A percentile compares a stretch with the other conserved stretches of the same genome.
Conservation (phyloP, 2,888 invertebrate genomes). For the Eustalomyia histrio region DNA sequence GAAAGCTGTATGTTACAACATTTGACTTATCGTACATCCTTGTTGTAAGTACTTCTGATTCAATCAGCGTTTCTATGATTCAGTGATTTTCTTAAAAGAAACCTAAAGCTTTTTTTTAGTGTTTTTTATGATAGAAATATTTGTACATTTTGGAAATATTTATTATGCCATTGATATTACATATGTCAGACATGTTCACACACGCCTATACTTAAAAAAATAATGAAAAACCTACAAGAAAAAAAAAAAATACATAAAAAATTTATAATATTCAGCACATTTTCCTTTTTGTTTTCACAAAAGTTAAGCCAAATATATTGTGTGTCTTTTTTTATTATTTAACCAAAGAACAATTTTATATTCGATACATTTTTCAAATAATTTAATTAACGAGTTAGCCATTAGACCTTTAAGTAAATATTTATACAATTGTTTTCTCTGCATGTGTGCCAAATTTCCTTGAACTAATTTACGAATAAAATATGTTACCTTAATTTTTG, state of each 20-base stretch:
- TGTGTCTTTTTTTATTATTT: not conserved
- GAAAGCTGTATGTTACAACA: slow-evolving; percentile 18
- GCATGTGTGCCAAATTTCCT: slow-evolving; percentile 2
- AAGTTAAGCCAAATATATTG: slow-evolving; percentile 12
- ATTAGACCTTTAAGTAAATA: slow-evolving; percentile 11
- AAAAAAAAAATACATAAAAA: slow-evolving; percentile 62
- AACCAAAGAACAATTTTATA: not conserved
- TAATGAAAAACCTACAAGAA: slow-evolving; percentile 50
- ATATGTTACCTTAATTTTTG: not conserved
- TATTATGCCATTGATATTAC: slow-evolving; percentile 64
- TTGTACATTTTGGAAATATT: slow-evolving; percentile 57
- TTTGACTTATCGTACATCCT: not conserved
- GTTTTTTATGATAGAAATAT: not conserved
- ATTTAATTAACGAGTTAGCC: slow-evolving; percentile 23
- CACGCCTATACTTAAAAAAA: slow-evolving; percentile 48
- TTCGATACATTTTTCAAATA: not conserved
- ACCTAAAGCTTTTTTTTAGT: not conserved
- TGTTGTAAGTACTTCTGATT: slow-evolving; percentile 64
- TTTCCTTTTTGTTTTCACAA: not conserved
- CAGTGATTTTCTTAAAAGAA: slow-evolving; percentile 26
- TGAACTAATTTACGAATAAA: slow-evolving; percentile 2
- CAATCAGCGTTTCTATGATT: slow-evolving; percentile 66
- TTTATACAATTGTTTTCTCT: not conserved
- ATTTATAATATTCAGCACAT: slow-evolving; percentile 64
- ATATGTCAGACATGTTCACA: slow-evolving; percentile 58